Evolutionary conservation across 2,888 invertebrate genomes (phyloP).

Genomic region (Tetrapedia diversipes): DNA sequence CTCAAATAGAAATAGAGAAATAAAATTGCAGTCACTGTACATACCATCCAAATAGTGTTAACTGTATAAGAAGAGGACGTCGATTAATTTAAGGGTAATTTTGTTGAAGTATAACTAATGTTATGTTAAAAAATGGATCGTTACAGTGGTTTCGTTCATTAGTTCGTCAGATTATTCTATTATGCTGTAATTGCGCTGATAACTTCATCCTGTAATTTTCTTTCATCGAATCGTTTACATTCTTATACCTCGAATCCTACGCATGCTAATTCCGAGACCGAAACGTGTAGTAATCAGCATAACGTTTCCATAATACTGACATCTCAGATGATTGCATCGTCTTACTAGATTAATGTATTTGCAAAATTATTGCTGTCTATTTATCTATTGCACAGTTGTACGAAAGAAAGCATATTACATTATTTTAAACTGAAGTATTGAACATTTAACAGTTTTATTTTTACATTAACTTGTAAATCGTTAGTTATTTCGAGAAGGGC

Average conservation of each 20-base stretch:
- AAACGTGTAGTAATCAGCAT: background rate
- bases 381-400: background rate
- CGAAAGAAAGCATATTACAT: too few relatives aligned
- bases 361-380: too few relatives aligned
- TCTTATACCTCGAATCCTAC: slow-evolving; percentile 21
- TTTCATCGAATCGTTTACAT: slow-evolving; percentile 36
- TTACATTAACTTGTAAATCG: too few relatives aligned
- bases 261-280: slow-evolving; percentile 14
- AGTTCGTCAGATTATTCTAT: slow-evolving; percentile 35
- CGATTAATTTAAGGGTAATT: background rate
- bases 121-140: slow-evolving; percentile 16
- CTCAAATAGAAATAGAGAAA: background rate
- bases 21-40: background rate
- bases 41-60: background rate
- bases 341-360: background rate
- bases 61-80: background rate
- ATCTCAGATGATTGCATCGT: background rate
- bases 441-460: too few relatives aligned
- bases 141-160: slow-evolving; percentile 21
- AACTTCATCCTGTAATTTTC: slow-evolving; percentile 50
- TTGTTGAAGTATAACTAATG: background rate
- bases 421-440: too few relatives aligned
- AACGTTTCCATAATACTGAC: background rate
- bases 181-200: slow-evolving; percentile 40
- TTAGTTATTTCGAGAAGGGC: too few relatives aligned